Evolutionary conservation across 2,797 vertebrate genomes (phyloP).

Genomic region (Macropus fuliginosus): DNA sequence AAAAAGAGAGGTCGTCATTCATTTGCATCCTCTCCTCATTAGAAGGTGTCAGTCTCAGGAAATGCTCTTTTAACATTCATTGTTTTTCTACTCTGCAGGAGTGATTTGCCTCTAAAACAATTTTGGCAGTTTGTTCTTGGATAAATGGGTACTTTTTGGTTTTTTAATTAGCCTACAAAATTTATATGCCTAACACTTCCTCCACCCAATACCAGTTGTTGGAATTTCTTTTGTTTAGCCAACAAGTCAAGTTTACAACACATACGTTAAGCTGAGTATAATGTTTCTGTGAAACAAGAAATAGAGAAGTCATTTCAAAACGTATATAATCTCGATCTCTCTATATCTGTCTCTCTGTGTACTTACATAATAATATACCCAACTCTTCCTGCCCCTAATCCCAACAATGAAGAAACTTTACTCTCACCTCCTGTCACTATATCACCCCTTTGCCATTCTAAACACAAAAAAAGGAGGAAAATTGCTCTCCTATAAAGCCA

Average conservation of each 20-base stretch:
- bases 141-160: not conserved
- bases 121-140: constrained; percentile 10
- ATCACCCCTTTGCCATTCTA: constrained; percentile 10
- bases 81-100: constrained; percentile 1
- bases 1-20: not conserved
- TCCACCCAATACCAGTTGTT: constrained; percentile 43
- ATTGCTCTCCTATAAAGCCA: not conserved
- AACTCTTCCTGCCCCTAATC: not conserved
- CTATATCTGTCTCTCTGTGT: not conserved
- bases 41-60: not conserved
- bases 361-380: too few species aligned
- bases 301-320: constrained; percentile 44
- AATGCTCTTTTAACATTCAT: not conserved
- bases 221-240: constrained; percentile 32
- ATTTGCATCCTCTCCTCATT: not conserved
- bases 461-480: constrained; percentile 17
- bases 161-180: constrained; percentile 5
- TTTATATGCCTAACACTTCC: constrained; percentile 2
- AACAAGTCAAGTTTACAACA: constrained; percentile 19
- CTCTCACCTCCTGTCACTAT: not conserved
- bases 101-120: not conserved
- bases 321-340: constrained; percentile 45
- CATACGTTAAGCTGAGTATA: constrained; percentile 15
- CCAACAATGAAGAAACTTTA: not conserved
- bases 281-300: constrained; percentile 55